Evolutionary conservation across 1,140 invertebrate genomes (phyloP).

Genomic region (Calephelis nemesis): DNA sequence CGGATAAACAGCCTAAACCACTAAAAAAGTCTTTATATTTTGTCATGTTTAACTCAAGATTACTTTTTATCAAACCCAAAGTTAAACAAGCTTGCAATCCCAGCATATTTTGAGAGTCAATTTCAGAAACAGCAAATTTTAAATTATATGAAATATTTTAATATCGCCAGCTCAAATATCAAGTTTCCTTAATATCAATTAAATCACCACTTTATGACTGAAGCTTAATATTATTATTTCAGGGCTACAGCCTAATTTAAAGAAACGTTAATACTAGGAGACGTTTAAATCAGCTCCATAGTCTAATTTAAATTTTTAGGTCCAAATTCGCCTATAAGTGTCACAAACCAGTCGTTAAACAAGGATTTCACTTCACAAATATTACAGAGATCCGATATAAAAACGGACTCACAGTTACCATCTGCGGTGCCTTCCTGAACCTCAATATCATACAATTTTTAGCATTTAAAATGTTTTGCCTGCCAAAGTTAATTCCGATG

Average conservation of each 20-base stretch:
- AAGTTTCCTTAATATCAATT: conserved; percentile 30
- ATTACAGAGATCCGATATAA: background rate
- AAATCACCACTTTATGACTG: conserved; percentile 32
- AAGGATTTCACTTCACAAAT: background rate
- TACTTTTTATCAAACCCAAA: conserved; percentile 26
- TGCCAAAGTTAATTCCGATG: no score
- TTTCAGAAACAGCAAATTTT: conserved; percentile 27
- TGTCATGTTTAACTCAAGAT: conserved; percentile 19
- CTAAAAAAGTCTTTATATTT: conserved; percentile 33
- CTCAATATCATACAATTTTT: background rate
- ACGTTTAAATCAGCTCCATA: conserved; percentile 33
- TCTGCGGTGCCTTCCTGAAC: background rate
- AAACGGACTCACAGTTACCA: background rate
- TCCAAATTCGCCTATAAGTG: background rate
- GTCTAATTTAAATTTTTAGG: conserved; percentile 30
- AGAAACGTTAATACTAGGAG: conserved; percentile 24
- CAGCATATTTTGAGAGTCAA: conserved; percentile 20
- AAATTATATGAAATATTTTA: conserved; percentile 26
- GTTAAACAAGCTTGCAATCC: background rate
- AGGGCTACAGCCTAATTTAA: conserved; percentile 25
- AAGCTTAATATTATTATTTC: conserved; percentile 20
- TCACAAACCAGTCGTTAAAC: conserved; percentile 9
- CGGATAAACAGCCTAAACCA: conserved; percentile 35
- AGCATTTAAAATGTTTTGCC: no score
- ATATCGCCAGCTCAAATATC: conserved; percentile 29